phyloP scores from a whole-genome alignment of 2,797 vertebrate species.

The Cyclura pinguis region DNA sequence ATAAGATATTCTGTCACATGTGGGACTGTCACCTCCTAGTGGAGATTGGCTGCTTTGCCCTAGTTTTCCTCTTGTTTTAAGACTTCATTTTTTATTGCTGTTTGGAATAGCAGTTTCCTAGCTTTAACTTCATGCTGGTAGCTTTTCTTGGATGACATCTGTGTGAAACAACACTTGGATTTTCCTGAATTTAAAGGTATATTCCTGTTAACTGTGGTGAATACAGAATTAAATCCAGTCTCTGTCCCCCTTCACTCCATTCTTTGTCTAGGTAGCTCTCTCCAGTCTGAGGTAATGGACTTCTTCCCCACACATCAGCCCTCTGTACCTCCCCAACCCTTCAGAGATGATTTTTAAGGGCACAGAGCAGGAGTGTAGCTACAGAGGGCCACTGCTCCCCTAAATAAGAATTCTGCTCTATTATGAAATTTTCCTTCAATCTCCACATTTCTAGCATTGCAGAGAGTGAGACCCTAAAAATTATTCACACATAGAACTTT shows the following conservation, averaged over 20 bases:
- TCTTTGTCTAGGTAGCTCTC: background rate
- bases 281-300: background rate
- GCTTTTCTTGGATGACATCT: background rate
- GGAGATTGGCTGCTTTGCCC: constrained; percentile 24
- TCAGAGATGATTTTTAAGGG: background rate
- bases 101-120: background rate
- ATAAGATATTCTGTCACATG: background rate
- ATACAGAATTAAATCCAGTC: background rate
- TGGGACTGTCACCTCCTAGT: constrained; percentile 36
- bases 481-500: no score
- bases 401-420: no score
- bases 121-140: background rate
- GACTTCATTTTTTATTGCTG: background rate
- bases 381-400: no score
- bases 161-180: background rate
- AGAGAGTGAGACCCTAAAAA: no score
- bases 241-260: background rate
- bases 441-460: no score
- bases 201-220: background rate
- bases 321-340: background rate
- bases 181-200: background rate
- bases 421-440: no score
- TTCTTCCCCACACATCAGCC: background rate
- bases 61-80: background rate
- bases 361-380: no score